These are phyloP conservation scores for Drosophila subpulchrella DNA, from an alignment of 1,140 invertebrate species.

Conservation along the genomic window DNA sequence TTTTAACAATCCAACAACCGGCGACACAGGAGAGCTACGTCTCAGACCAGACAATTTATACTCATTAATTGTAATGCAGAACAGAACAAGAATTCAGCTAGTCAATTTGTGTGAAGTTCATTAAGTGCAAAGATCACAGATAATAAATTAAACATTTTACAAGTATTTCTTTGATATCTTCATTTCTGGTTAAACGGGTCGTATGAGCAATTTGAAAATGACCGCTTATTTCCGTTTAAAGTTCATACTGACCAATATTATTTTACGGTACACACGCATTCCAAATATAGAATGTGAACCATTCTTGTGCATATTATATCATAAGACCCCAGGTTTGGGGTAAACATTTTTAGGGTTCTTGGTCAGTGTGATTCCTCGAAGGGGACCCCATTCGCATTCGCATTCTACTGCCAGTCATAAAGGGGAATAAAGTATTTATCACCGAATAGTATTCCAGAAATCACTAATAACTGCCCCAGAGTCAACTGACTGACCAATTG, in stretches of 20 bases:
- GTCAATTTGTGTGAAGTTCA: constrained; percentile 68
- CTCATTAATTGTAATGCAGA: constrained; percentile 67
- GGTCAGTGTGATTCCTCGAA: constrained; percentile 62
- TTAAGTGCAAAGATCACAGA: constrained; percentile 53
- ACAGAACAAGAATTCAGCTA: constrained; percentile 47
- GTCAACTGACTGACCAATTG: constrained; percentile 65
- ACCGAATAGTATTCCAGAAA: constrained; percentile 49
- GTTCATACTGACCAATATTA: constrained; percentile 36
- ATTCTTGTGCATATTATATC: constrained; percentile 38
- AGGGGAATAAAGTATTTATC: constrained; percentile 27
- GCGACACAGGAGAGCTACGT: constrained; percentile 34
- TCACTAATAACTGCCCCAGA: constrained; percentile 53
- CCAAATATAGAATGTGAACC: constrained; percentile 58
- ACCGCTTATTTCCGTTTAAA: constrained; percentile 22
- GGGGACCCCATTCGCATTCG: background rate
- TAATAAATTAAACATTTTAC: constrained; percentile 59
- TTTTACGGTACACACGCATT: constrained; percentile 1
- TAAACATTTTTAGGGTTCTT: constrained; percentile 18
- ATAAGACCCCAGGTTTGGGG: constrained; percentile 4
- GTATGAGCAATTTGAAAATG: constrained; percentile 55
- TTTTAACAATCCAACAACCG: constrained; percentile 6
- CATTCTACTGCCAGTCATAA: background rate
- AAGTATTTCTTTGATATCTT: constrained; percentile 9
- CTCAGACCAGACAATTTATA: constrained; percentile 64
- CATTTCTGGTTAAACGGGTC: constrained; percentile 1